phyloP scores from a whole-genome alignment of 2,888 invertebrate species.

The Acheta domesticus region DNA sequence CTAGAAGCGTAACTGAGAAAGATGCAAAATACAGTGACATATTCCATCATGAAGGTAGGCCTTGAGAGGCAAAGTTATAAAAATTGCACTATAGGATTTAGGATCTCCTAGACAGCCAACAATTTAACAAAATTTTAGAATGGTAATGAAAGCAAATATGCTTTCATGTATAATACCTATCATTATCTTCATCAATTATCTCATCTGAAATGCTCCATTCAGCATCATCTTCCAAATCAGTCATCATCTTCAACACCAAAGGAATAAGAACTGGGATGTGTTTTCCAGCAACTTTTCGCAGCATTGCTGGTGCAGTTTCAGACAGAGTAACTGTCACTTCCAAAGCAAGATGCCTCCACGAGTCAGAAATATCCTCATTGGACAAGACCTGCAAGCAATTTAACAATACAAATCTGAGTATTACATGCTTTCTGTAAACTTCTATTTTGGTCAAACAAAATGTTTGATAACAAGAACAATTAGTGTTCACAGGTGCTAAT shows the following conservation, averaged over 20 bases:
- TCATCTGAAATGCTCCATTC: constrained; percentile 86
- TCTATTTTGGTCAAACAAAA: too few relatives aligned
- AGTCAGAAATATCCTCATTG: constrained; percentile 68
- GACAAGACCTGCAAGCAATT: constrained; percentile 57
- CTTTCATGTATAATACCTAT: constrained; percentile 52
- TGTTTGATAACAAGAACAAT: too few relatives aligned
- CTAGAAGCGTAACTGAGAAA: too few relatives aligned
- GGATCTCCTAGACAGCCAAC: too few relatives aligned
- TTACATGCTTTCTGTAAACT: too few relatives aligned
- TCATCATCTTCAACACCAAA: constrained; percentile 88
- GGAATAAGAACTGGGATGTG: constrained; percentile 79
- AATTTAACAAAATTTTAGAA: too few relatives aligned
- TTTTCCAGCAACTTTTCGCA: constrained; percentile 84
- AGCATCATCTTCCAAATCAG: constrained; percentile 87
- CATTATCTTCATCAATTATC: constrained; percentile 87
- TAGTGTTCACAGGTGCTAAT: too few relatives aligned
- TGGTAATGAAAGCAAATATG: too few relatives aligned
- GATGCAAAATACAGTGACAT: too few relatives aligned
- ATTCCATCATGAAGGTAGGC: too few relatives aligned
- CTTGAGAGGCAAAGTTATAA: too few relatives aligned
- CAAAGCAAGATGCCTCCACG: constrained; percentile 84
- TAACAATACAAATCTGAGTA: neutral
- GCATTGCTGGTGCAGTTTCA: constrained; percentile 95
- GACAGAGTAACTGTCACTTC: constrained; percentile 76
- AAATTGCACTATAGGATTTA: too few relatives aligned